phyloP scores from a whole-genome alignment of 2,113 vertebrate genomes.

The Sceloporus tristichus region DNA sequence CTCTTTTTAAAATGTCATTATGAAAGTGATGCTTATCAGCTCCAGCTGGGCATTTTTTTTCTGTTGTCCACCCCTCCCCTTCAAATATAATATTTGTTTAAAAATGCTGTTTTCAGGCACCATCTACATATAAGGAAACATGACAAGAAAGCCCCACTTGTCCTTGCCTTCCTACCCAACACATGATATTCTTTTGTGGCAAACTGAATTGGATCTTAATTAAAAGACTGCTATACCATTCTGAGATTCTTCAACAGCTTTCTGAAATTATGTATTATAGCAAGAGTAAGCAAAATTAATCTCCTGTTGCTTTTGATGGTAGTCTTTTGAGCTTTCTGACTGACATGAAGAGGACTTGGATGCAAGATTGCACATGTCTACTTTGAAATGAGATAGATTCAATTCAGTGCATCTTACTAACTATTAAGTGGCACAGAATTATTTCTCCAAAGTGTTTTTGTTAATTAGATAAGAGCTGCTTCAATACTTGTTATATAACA shows the following conservation, averaged over 20 bases:
- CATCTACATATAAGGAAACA: constrained; percentile 56
- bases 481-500: too few relatives aligned
- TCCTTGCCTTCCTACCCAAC: background rate
- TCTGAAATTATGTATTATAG: background rate
- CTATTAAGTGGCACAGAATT: too few relatives aligned
- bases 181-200: background rate
- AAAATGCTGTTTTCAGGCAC: constrained; percentile 52
- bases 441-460: too few relatives aligned
- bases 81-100: constrained; percentile 46
- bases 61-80: too few relatives aligned
- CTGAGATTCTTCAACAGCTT: background rate
- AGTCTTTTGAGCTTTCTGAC: background rate
- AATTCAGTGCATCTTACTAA: too few relatives aligned
- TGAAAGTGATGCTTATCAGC: constrained; percentile 58
- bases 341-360: too few relatives aligned
- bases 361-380: too few relatives aligned
- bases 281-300: background rate
- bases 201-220: constrained; percentile 47
- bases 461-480: too few relatives aligned
- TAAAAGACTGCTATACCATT: constrained; percentile 44
- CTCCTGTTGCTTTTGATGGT: background rate
- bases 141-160: constrained; percentile 59
- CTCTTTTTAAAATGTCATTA: constrained; percentile 62
- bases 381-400: too few relatives aligned
- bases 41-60: constrained; percentile 65